Conservation (phyloP, 2,797 vertebrate genomes). For the Clangula hyemalis region DNA sequence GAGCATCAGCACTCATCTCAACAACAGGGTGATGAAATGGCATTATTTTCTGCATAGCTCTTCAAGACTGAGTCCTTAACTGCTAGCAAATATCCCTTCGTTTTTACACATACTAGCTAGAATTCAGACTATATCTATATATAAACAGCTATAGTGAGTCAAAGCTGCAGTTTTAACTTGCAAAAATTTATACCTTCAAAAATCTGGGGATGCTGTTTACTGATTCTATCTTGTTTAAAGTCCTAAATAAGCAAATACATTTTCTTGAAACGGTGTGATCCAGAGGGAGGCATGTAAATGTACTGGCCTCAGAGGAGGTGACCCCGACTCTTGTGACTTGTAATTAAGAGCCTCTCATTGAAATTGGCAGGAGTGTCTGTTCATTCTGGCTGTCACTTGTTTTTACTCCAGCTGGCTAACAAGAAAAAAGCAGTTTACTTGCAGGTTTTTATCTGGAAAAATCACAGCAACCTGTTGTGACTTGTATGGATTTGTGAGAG, state of each 20-base stretch:
- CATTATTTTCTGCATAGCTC: neutral
- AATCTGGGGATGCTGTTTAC: neutral
- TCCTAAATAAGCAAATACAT: neutral
- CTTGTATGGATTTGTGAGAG: neutral
- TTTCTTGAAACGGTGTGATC: neutral
- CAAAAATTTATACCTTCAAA: neutral
- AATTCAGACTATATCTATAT: neutral
- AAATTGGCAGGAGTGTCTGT: constrained; percentile 25
- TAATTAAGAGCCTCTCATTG: constrained; percentile 35
- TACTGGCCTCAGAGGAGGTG: constrained; percentile 4
- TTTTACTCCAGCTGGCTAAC: constrained; percentile 26
- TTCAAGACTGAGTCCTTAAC: neutral
- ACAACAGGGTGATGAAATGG: neutral
- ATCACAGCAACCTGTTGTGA: constrained; percentile 52
- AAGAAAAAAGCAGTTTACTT: neutral
- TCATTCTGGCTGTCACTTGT: constrained; percentile 19
- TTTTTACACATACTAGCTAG: neutral
- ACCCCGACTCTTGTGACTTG: constrained; percentile 19
- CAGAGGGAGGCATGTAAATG: neutral
- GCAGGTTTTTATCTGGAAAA: constrained; percentile 37
- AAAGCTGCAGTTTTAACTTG: neutral
- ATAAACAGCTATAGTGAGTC: neutral
- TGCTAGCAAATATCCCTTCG: neutral
- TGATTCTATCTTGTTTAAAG: neutral
- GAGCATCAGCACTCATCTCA: neutral